These are phyloP conservation scores for Margarornis squamiger DNA, from an alignment of 2,797 vertebrate genomes.

Conservation along the genomic window DNA sequence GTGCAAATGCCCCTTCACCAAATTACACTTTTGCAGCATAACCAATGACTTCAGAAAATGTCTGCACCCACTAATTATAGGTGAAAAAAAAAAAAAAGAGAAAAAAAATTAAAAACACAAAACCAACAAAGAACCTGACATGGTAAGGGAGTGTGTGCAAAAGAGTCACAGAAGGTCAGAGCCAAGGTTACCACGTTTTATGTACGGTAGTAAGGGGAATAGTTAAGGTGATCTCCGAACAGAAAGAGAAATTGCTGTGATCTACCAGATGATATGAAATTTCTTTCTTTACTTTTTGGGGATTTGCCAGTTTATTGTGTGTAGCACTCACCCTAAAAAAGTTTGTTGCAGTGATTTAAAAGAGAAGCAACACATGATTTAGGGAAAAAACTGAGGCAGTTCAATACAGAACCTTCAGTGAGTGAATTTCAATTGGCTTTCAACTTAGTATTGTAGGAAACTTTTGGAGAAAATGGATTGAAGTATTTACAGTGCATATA, in stretches of 20 bases:
- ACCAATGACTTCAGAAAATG: conserved; percentile 30
- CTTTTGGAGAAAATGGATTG: conserved; percentile 1
- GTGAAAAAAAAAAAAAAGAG: neutral
- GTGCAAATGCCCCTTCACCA: conserved; percentile 59
- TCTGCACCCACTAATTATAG: conserved; percentile 38
- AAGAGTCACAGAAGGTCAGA: neutral
- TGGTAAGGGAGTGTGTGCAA: neutral
- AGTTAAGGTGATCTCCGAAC: neutral
- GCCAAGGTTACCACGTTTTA: neutral
- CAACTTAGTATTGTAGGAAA: neutral
- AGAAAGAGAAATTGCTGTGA: neutral
- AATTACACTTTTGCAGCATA: conserved; percentile 38
- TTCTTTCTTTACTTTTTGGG: neutral
- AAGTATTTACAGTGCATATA: conserved; percentile 26
- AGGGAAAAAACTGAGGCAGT: neutral
- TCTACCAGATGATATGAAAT: neutral
- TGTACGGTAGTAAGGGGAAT: neutral
- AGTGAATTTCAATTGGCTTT: conserved; percentile 10
- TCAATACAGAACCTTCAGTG: neutral
- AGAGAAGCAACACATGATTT: neutral
- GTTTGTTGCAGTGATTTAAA: neutral
- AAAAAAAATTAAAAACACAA: neutral
- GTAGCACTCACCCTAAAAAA: neutral
- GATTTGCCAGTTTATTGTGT: neutral
- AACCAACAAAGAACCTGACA: neutral